Evolutionary conservation across 2,113 vertebrate species (phyloP), one percentile per base, ranked within the genome.

Genomic region (Fregetta grallaria): DNA sequence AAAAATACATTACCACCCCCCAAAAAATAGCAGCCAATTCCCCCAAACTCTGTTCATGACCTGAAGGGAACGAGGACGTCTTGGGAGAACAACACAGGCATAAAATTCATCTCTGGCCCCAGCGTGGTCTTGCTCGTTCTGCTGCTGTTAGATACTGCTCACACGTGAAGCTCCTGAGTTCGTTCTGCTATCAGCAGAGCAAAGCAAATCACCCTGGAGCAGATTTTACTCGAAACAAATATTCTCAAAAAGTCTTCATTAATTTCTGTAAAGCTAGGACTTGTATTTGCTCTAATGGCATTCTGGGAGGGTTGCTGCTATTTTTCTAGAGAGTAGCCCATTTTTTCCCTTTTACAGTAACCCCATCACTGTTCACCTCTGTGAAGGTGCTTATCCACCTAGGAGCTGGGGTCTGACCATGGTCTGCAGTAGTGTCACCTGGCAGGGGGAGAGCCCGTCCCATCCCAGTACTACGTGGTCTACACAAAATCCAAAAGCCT

Each of bases 91-190:
- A 26, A 21, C 22, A 3, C 5, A 30, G 53, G 52, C 11, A 40
- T 36, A 36, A 70, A 45, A 61, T 34, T 36, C 2, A 29, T 25
- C 56, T 62, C 36, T 75, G 74, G 40, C 9, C 10, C 22, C 45
- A 20, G 25, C 0, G 0, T 49, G 73, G 53, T 44, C 12, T 58
- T 61, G 53, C 34, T 72, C 3, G 4, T 50, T n/a, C 50, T 42
- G 47, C 58, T 70, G 36, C 65, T 75, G 19, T 59, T 40, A 21
- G 15, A 9, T 16, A 13, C 32, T 3, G 42, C 34, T 77, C n/a
- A 3, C 0, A 1, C 10, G 2, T 5, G 16, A 42, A 50, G 42
- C 62, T 40, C 36, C 70, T 6, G 50, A 20, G 44, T 26, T 63
- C 8, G 0, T 55, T 36, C 47, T 71, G 55, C 44, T 70, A 6